Base-by-base conservation (phyloP, 2,888 invertebrate species). In the Chirona hameri region DNA sequence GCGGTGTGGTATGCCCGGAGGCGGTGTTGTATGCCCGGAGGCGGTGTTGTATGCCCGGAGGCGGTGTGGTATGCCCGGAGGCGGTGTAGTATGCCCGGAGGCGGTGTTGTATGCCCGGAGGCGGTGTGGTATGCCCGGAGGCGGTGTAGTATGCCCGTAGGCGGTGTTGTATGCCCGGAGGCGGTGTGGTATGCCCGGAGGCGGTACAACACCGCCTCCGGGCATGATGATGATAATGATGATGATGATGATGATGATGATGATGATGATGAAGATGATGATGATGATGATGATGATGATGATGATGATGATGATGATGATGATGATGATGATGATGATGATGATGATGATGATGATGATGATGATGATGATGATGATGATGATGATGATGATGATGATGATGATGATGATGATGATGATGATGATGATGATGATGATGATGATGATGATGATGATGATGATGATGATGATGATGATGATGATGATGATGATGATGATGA, bases 261-360 rank as follows among this genome's bases (percentile, higher is more conserved):
- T 65, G 65, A 65, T 65, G 65, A 65, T 65, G 65, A 65, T 65
- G 65, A 65, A 21, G 65, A 65, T 65, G 65, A 65, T 65, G 65
- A 65, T 65, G 65, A 65, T 65, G 65, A 65, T 65, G 65, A 65
- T 65, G 65, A 65, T 65, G 65, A 65, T 65, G 65, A 65, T 65
- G 65, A 65, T 65, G 65, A 65, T 65, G 65, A 65, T 65, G 65
- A 65, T 65, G 65, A 65, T 65, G 65, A 65, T 65, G 65, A 65
- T 65, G 65, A 65, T 65, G 65, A 65, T 65, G 65, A 65, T 65
- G 65, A 65, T 65, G 65, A 65, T 65, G 65, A 65, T 65, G 65
- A 65, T 65, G 65, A 65, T 65, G 65, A 65, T 65, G 65, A 65
- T 65, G 65, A 65, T 65, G 65, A 65, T 65, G 65, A 65, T 65